These are phyloP conservation scores for Calephelis nemesis DNA, from an alignment of 1,140 invertebrate species.

Conservation along the genomic window DNA sequence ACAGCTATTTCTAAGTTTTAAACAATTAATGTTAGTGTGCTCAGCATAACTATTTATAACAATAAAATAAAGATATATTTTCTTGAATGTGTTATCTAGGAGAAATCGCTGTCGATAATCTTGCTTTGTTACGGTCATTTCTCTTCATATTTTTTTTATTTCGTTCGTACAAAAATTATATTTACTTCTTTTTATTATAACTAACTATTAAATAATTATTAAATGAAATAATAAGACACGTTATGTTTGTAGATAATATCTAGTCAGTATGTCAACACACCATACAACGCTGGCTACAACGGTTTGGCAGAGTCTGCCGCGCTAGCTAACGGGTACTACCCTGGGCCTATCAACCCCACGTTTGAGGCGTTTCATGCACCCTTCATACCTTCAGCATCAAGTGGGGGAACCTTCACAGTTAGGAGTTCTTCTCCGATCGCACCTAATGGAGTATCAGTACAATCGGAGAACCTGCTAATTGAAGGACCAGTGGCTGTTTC, in stretches of 20 bases:
- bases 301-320: neutral
- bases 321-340: neutral
- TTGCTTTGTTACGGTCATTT: no score
- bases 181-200: no score
- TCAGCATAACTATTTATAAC: no score
- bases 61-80: no score
- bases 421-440: conserved; percentile 34
- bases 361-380: conserved; percentile 8
- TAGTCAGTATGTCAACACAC: neutral
- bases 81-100: no score
- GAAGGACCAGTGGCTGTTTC: conserved; percentile 37
- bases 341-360: neutral
- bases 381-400: conserved; percentile 22
- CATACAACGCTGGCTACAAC: conserved; percentile 6
- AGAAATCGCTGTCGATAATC: no score
- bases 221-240: no score
- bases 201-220: no score
- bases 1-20: no score
- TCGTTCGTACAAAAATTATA: no score
- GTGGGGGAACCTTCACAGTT: conserved; percentile 31
- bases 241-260: neutral
- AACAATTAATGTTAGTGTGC: no score
- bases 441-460: conserved; percentile 36
- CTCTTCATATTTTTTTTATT: no score
- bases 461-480: conserved; percentile 35